Conservation (phyloP, 2,797 vertebrate species). For the Dendrocincla tyrannina region DNA sequence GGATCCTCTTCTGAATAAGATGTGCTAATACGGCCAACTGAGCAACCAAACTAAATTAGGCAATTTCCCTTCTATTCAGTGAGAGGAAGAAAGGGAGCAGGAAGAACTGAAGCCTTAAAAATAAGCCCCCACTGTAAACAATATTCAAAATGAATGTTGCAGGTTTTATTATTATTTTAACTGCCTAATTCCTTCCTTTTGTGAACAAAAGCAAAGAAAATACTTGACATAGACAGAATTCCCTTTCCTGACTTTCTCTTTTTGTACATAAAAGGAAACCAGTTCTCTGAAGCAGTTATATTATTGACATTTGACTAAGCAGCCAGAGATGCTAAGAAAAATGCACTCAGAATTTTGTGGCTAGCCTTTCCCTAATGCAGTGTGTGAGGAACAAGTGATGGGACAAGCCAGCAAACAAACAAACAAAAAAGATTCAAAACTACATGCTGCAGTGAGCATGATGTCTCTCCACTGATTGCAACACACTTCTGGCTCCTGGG, state of each 20-base stretch:
- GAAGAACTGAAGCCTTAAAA: slow-evolving; percentile 16
- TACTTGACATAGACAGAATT: slow-evolving; percentile 8
- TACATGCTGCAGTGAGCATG: not conserved
- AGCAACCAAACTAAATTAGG: slow-evolving; percentile 11
- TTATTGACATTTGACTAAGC: slow-evolving; percentile 42
- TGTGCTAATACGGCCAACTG: not conserved
- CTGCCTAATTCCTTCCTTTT: not conserved
- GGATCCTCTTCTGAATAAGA: not conserved
- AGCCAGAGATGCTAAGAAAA: not conserved
- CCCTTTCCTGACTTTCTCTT: not conserved
- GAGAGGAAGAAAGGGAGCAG: not conserved
- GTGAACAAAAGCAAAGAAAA: not conserved
- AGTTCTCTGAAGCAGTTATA: not conserved
- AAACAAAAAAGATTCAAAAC: not conserved
- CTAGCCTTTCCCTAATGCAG: not conserved
- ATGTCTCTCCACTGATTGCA: not conserved
- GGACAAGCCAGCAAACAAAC: not conserved
- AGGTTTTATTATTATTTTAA: slow-evolving; percentile 29
- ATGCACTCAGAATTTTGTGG: not conserved
- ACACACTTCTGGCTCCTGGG: not conserved
- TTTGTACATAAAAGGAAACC: slow-evolving; percentile 25
- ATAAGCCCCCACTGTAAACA: not conserved
- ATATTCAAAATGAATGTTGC: not conserved
- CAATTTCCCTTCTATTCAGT: not conserved
- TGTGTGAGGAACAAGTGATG: not conserved